phyloP scores from a whole-genome alignment of 2,113 vertebrate species.

The Hemiprocne comata region DNA sequence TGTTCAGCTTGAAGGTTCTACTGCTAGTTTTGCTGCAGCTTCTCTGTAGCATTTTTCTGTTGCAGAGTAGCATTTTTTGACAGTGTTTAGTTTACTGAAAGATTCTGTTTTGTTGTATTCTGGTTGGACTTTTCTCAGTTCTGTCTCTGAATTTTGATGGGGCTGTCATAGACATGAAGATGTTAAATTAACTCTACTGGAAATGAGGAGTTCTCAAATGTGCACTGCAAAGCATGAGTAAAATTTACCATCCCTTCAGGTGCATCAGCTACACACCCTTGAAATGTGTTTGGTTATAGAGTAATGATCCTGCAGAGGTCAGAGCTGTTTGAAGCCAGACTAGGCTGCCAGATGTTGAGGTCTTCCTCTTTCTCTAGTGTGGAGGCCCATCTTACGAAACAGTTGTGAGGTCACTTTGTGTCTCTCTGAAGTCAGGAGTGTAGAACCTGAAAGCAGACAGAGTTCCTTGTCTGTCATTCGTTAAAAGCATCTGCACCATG shows the following conservation, averaged over 20 bases:
- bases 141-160: not conserved
- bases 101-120: not conserved
- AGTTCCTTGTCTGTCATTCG: not conserved
- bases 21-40: conserved; percentile 6
- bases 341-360: not conserved
- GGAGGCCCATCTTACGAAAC: not conserved
- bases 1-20: conserved; percentile 23
- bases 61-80: not conserved
- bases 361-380: not conserved
- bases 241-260: not conserved
- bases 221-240: not conserved
- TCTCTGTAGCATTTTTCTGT: not conserved
- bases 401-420: not conserved
- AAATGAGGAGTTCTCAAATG: not conserved
- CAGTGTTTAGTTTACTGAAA: not conserved
- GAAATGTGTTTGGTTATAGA: not conserved
- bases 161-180: not conserved
- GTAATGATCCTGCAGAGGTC: not conserved
- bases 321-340: not conserved
- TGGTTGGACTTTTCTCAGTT: not conserved
- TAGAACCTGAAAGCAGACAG: not conserved
- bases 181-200: not conserved
- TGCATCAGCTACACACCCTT: not conserved
- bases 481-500: rapidly evolving
- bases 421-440: not conserved